phyloP scores from a whole-genome alignment of 2,113 vertebrate genomes.

The Thryonomys swinderianus region DNA sequence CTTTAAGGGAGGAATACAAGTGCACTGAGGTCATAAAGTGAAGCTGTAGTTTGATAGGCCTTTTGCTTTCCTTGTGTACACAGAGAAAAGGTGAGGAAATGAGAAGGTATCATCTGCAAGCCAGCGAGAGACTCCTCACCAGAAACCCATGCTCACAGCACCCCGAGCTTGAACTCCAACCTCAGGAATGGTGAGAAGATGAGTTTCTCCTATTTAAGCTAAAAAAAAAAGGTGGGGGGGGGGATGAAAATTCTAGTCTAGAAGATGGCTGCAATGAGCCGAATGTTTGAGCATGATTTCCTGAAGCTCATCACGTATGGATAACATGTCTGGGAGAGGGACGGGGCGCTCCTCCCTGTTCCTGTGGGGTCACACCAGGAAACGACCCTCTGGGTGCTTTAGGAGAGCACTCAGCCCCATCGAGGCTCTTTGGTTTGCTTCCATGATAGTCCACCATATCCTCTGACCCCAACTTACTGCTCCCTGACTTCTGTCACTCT shows the following conservation, averaged over 20 bases:
- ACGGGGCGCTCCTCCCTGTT: not conserved
- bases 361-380: not conserved
- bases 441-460: fast-evolving
- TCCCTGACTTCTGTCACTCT: not conserved
- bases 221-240: not conserved
- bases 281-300: not conserved
- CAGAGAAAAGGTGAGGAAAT: not conserved
- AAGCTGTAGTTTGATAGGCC: too few species aligned
- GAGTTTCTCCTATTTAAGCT: not conserved
- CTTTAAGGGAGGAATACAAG: not conserved
- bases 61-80: not conserved
- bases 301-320: not conserved
- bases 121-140: not conserved
- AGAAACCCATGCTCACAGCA: not conserved
- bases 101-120: too few species aligned
- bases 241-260: not conserved
- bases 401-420: too few species aligned
- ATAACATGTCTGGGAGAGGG: not conserved
- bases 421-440: not conserved
- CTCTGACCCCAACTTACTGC: too few species aligned
- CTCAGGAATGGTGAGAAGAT: not conserved
- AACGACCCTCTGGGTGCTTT: not conserved
- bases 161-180: not conserved
- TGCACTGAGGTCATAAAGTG: not conserved
- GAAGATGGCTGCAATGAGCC: not conserved